These are phyloP conservation scores for Diabrotica balteata DNA, from an alignment of 2,888 invertebrate species.

Conservation along the genomic window DNA sequence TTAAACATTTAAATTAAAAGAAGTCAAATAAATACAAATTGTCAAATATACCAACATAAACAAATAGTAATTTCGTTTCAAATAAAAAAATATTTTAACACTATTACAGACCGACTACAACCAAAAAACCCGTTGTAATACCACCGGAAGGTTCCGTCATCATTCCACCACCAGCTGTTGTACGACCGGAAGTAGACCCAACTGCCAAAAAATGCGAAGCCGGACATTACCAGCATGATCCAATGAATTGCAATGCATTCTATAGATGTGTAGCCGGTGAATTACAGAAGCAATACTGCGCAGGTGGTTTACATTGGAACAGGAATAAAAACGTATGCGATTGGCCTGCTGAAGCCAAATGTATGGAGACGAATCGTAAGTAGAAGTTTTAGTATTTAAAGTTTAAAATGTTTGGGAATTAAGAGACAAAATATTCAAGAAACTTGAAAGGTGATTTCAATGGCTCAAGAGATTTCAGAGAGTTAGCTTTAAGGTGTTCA, in stretches of 20 bases:
- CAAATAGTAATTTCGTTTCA: too few species aligned
- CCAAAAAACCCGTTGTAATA: conserved; percentile 3
- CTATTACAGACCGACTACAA: conserved; percentile 24
- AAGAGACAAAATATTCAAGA: too few species aligned
- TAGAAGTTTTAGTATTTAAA: background rate
- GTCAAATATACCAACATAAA: too few species aligned
- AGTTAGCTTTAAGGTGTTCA: too few species aligned
- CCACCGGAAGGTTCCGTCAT: conserved; percentile 52
- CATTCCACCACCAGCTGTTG: conserved; percentile 60
- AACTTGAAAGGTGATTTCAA: too few species aligned
- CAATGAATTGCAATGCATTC: conserved; percentile 76
- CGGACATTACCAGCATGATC: conserved; percentile 67
- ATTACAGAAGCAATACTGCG: conserved; percentile 75
- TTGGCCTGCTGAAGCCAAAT: conserved; percentile 80
- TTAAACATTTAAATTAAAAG: too few species aligned
- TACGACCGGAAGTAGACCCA: conserved; percentile 58
- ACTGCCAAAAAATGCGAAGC: conserved; percentile 56
- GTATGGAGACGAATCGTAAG: conserved; percentile 60
- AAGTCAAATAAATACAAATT: too few species aligned
- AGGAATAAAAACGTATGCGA: conserved; percentile 72
- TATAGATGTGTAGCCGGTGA: conserved; percentile 78
- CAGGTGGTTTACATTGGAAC: conserved; percentile 85
- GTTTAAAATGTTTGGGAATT: too few species aligned
- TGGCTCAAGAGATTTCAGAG: too few species aligned
- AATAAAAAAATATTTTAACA: too few species aligned